Evolutionary conservation across 2,113 vertebrate genomes (phyloP).

Genomic region (Rhadina sibilatrix): DNA sequence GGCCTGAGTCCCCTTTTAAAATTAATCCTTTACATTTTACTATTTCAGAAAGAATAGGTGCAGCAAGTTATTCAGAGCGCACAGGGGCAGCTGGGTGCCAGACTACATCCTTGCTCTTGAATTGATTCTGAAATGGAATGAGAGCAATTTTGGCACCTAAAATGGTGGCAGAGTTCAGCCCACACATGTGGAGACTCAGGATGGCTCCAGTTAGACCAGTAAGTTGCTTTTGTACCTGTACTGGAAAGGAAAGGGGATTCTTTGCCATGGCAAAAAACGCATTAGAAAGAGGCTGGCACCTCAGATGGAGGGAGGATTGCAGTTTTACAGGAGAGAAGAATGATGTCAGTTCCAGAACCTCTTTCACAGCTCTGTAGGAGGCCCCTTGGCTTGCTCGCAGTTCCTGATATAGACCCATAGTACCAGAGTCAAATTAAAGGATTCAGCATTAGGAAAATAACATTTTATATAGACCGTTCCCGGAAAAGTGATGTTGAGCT

Average conservation of each 20-base stretch:
- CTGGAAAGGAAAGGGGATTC: neutral
- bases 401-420: neutral
- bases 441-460: neutral
- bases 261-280: neutral
- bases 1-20: neutral
- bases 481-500: neutral
- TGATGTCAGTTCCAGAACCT: neutral
- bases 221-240: neutral
- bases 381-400: neutral
- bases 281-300: neutral
- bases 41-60: neutral
- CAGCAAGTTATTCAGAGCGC: neutral
- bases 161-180: neutral
- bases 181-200: neutral
- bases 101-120: neutral
- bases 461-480: neutral
- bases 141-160: neutral
- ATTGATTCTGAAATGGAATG: fast-evolving
- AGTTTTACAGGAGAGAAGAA: neutral
- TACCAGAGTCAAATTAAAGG: neutral
- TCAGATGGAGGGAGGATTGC: neutral
- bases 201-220: neutral
- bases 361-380: neutral
- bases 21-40: neutral
- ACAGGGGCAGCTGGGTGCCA: neutral